These are phyloP conservation scores for Patiria pectinifera DNA, from an alignment of 53 echinoderm and acorn worm genomes.

Conservation along the genomic window DNA sequence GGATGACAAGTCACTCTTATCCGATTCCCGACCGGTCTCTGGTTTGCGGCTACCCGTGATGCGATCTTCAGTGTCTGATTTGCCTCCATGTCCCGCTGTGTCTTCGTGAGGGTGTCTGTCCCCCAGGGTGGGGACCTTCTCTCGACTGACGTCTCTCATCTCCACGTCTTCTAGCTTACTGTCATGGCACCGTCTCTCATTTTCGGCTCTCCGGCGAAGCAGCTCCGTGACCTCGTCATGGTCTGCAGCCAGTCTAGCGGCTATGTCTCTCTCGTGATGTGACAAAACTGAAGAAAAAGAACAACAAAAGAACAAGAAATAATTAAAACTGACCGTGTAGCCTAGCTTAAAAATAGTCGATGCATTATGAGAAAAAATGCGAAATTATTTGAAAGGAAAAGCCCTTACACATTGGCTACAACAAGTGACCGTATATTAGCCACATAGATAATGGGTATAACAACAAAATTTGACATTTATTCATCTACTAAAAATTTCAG, in stretches of 20 bases:
- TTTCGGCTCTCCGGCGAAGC: constrained; percentile 48
- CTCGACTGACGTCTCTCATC: constrained; percentile 79
- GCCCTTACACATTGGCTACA: too few relatives aligned
- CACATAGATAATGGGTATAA: too few relatives aligned
- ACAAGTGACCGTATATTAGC: too few relatives aligned
- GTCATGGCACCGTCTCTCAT: constrained; percentile 50
- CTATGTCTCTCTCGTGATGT: constrained; percentile 69
- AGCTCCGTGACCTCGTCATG: constrained; percentile 57
- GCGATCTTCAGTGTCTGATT: constrained; percentile 57
- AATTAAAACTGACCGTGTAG: background rate
- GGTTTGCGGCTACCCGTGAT: constrained; percentile 59
- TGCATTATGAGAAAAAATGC: too few relatives aligned
- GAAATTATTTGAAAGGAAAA: too few relatives aligned
- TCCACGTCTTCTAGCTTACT: constrained; percentile 73
- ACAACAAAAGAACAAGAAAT: background rate
- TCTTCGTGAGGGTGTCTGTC: constrained; percentile 67
- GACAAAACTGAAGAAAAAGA: constrained; percentile 45
- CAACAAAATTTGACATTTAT: too few relatives aligned
- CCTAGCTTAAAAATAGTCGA: too few relatives aligned
- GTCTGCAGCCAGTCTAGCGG: constrained; percentile 66
- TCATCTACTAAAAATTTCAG: too few relatives aligned
- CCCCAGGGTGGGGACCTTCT: constrained; percentile 47
- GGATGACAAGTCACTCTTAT: constrained; percentile 33
- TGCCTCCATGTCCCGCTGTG: constrained; percentile 48
- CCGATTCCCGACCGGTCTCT: constrained; percentile 57